Conservation (phyloP, 1,140 invertebrate species). For the Odontomachus brunneus region DNA sequence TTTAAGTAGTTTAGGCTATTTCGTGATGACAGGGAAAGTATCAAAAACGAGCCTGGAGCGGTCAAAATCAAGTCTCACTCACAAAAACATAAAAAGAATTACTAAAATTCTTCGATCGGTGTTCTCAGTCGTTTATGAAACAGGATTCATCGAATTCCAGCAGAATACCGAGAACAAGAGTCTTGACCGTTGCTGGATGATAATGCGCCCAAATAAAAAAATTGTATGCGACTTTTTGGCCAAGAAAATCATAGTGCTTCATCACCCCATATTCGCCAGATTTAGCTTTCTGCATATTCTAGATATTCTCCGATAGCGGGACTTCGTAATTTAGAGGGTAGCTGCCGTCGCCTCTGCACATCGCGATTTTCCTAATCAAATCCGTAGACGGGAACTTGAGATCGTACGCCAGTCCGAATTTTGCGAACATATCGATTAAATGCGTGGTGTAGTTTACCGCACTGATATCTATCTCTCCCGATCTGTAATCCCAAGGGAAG, state of each 20-base stretch:
- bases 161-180: too few species aligned
- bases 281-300: too few species aligned
- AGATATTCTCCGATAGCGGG: not conserved
- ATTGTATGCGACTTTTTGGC: not conserved
- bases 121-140: too few species aligned
- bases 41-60: too few species aligned
- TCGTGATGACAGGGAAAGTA: too few species aligned
- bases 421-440: constrained; percentile 86
- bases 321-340: constrained; percentile 15
- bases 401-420: constrained; percentile 89
- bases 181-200: too few species aligned
- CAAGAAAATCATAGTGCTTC: not conserved
- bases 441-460: constrained; percentile 85
- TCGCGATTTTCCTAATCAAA: constrained; percentile 84
- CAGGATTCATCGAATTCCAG: too few species aligned
- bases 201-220: too few species aligned
- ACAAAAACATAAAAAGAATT: too few species aligned
- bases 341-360: constrained; percentile 83
- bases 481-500: constrained; percentile 91
- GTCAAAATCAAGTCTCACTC: too few species aligned
- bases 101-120: too few species aligned
- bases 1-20: too few species aligned
- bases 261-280: not conserved
- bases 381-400: constrained; percentile 87
- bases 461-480: constrained; percentile 88